Percentiles rank a stretch among this genome's conserved stretches.
These are phyloP conservation scores for Anoplius nigerrimus DNA, from an alignment of 2,888 invertebrate species.

Conservation along the genomic window DNA sequence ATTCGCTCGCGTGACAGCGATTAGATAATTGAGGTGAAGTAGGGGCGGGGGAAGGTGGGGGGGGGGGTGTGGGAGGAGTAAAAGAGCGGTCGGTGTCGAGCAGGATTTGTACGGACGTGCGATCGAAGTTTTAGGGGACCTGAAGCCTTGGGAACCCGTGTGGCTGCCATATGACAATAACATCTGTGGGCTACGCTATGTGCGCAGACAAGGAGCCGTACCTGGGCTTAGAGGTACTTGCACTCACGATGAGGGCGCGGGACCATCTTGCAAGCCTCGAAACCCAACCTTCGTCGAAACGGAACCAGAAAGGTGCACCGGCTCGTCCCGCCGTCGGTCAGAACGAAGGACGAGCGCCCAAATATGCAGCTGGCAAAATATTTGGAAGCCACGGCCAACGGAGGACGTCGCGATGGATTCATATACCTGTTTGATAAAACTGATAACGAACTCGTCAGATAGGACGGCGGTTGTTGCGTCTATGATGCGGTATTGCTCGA, in stretches of 20 bases:
- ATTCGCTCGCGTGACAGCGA: slow-evolving; percentile 44
- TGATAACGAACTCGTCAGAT: no score
- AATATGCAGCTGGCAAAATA: slow-evolving; percentile 57
- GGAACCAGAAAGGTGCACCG: slow-evolving; percentile 54
- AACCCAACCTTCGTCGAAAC: slow-evolving; percentile 50
- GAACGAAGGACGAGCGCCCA: slow-evolving; percentile 26
- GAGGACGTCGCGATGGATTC: no score
- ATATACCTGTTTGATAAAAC: no score
- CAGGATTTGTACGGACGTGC: slow-evolving; percentile 48
- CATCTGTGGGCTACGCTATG: slow-evolving; percentile 66
- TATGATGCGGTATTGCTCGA: no score
- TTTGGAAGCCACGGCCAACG: slow-evolving; percentile 33
- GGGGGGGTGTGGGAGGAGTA: no score
- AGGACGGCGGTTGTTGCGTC: no score
- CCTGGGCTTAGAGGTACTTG: slow-evolving; percentile 40
- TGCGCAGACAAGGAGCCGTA: slow-evolving; percentile 31
- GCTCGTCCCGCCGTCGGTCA: neutral
- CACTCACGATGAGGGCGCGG: slow-evolving; percentile 32
- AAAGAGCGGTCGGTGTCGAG: neutral
- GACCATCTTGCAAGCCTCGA: slow-evolving; percentile 61
- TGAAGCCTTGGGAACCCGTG: slow-evolving; percentile 42
- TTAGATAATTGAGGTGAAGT: slow-evolving; percentile 45
- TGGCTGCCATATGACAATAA: slow-evolving; percentile 72
- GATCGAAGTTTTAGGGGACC: slow-evolving; percentile 53
- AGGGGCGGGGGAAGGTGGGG: no score